phyloP scores from a whole-genome alignment of 2,113 vertebrate species.

The Fulica atra region DNA sequence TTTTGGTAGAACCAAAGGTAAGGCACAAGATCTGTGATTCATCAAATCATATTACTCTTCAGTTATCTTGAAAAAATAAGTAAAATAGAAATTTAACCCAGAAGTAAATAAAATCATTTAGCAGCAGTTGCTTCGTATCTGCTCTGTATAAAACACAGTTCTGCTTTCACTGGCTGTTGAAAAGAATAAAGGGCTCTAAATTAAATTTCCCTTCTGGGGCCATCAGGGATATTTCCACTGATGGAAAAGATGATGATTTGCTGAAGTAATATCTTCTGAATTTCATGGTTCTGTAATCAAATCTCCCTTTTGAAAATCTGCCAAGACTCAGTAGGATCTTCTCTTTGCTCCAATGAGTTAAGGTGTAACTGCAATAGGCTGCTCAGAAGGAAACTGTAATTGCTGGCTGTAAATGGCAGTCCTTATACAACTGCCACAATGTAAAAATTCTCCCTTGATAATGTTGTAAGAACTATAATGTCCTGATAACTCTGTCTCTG shows the following conservation, averaged over 20 bases:
- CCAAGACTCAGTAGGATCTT: not conserved
- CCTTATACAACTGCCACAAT: not conserved
- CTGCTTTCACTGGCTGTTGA: not conserved
- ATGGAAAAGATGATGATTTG: not conserved
- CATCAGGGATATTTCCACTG: not conserved
- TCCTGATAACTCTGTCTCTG: not conserved
- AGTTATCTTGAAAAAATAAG: not conserved
- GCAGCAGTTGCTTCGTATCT: not conserved
- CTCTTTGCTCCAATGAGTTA: not conserved
- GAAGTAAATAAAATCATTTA: not conserved
- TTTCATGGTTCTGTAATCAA: not conserved
- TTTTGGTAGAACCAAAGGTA: slow-evolving; percentile 91
- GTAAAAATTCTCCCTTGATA: not conserved
- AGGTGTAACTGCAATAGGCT: not conserved
- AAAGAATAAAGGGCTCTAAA: not conserved
- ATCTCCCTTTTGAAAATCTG: not conserved
- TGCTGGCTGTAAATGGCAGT: not conserved
- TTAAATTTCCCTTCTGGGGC: not conserved
- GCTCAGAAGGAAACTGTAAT: not conserved
- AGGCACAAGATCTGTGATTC: slow-evolving; percentile 4
- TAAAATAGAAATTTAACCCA: not conserved
- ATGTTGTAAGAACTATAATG: not conserved
- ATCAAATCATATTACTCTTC: not conserved
- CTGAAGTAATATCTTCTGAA: not conserved
- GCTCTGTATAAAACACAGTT: not conserved